Conservation (phyloP, 2,797 vertebrate species). For the Lophura swinhoii region DNA sequence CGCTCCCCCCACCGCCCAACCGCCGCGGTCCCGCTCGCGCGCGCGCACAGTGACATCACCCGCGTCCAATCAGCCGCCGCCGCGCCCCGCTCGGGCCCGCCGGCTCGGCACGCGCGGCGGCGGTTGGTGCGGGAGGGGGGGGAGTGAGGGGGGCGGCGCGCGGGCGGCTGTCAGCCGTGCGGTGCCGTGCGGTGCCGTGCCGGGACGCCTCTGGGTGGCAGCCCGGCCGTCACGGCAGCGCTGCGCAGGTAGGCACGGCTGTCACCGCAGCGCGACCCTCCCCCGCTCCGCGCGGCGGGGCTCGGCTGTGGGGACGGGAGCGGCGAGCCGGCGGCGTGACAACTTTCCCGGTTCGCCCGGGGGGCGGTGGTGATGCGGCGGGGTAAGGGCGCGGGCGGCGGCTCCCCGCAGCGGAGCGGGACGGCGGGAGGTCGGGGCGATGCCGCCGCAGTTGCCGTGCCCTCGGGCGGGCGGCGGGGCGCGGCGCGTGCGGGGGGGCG, state of each 20-base stretch:
- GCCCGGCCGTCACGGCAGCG: neutral
- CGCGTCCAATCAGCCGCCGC: constrained; percentile 57
- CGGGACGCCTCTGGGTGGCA: neutral
- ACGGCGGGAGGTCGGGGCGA: too few species aligned
- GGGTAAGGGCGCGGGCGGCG: neutral
- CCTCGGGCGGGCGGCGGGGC: neutral
- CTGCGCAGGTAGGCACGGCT: constrained; percentile 39
- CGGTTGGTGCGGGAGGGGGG: neutral
- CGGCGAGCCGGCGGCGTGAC: neutral
- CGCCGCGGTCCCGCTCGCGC: neutral
- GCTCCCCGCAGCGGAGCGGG: neutral
- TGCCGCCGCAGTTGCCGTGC: too few species aligned
- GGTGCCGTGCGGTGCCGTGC: neutral
- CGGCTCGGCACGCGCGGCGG: neutral
- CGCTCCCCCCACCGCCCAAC: too few species aligned
- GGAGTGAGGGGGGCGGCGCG: neutral
- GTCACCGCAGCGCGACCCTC: neutral
- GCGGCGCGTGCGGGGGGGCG: neutral
- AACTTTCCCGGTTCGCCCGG: neutral
- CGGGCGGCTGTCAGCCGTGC: neutral
- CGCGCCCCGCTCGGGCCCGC: neutral
- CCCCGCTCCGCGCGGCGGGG: neutral
- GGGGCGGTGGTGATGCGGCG: too few species aligned
- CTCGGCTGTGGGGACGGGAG: neutral
- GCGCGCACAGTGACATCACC: constrained; percentile 70